Evolutionary conservation across 2,797 vertebrate genomes (phyloP).

Genomic region (Leptodactylus fallax): DNA sequence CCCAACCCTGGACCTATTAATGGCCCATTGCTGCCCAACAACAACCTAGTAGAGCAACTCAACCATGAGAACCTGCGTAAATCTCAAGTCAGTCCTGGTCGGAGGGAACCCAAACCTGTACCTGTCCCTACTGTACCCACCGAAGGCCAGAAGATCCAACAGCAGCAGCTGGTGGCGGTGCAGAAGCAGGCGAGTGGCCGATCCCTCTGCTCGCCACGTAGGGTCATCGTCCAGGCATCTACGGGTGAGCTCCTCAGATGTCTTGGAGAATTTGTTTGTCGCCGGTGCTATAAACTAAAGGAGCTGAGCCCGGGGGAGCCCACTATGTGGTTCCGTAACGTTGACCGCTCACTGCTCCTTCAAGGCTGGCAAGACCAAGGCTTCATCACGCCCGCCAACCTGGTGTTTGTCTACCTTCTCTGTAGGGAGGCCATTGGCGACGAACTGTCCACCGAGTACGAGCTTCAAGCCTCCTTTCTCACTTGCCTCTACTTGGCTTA

Average conservation of each 20-base stretch:
- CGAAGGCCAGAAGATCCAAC: slow-evolving; percentile 72
- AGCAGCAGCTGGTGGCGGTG: slow-evolving; percentile 66
- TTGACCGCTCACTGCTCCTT: slow-evolving; percentile 93
- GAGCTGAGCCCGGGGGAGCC: slow-evolving; percentile 89
- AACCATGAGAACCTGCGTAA: slow-evolving; percentile 83
- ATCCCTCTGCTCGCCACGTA: slow-evolving; percentile 80
- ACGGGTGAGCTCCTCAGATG: slow-evolving; percentile 95
- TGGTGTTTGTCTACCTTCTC: slow-evolving; percentile 96
- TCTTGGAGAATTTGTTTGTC: slow-evolving; percentile 92
- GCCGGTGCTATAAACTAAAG: slow-evolving; percentile 90
- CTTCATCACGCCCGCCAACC: slow-evolving; percentile 95
- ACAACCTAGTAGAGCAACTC: slow-evolving; percentile 77
- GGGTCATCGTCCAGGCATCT: slow-evolving; percentile 93
- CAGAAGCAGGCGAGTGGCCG: slow-evolving; percentile 77
- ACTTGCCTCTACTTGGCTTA: slow-evolving; percentile 97
- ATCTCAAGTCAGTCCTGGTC: slow-evolving; percentile 68
- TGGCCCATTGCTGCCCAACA: slow-evolving; percentile 47
- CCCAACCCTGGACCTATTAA: slow-evolving; percentile 76
- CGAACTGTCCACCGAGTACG: slow-evolving; percentile 80
- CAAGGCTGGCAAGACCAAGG: slow-evolving; percentile 98
- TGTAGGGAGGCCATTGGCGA: slow-evolving; percentile 85
- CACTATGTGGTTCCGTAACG: slow-evolving; percentile 93
- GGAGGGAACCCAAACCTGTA: slow-evolving; percentile 75
- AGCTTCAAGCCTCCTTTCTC: slow-evolving; percentile 93
- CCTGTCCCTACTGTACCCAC: slow-evolving; percentile 82